These are phyloP conservation scores for Melanotaenia duboulayi DNA, from an alignment of 2,113 vertebrate species.

Conservation along the genomic window DNA sequence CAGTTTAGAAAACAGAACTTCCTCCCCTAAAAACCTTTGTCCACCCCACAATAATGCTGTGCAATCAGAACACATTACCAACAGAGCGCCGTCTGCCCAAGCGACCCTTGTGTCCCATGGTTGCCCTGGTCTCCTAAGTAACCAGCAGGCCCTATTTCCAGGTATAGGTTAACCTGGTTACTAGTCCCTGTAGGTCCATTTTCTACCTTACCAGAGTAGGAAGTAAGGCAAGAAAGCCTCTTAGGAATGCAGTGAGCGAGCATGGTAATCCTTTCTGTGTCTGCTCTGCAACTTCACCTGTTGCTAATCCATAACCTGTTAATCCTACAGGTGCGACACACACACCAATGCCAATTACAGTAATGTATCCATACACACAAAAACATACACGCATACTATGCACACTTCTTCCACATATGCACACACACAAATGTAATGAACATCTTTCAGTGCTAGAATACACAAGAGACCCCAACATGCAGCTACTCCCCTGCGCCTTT, in stretches of 20 bases:
- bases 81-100: slow-evolving; percentile 62
- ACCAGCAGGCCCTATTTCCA: slow-evolving; percentile 26
- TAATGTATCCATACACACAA: slow-evolving; percentile 23
- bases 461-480: slow-evolving; percentile 61
- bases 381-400: neutral
- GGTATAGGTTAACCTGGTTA: slow-evolving; percentile 32
- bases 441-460: slow-evolving; percentile 24
- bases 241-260: slow-evolving; percentile 59
- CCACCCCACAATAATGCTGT: neutral
- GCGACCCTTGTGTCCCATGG: slow-evolving; percentile 64
- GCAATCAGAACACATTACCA: slow-evolving; percentile 70
- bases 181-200: slow-evolving; percentile 49
- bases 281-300: slow-evolving; percentile 82
- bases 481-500: slow-evolving; percentile 28
- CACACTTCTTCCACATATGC: slow-evolving; percentile 15
- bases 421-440: slow-evolving; percentile 5
- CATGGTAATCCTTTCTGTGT: slow-evolving; percentile 79
- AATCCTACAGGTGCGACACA: slow-evolving; percentile 70
- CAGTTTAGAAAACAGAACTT: neutral
- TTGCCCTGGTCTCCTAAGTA: slow-evolving; percentile 31
- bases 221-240: slow-evolving; percentile 73
- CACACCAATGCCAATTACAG: slow-evolving; percentile 12
- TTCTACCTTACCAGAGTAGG: slow-evolving; percentile 32
- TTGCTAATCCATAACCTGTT: slow-evolving; percentile 75
- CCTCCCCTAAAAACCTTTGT: neutral